Evolutionary conservation across 2,113 vertebrate species (phyloP), one percentile per base, ranked within the genome.

Genomic region (Podarcis cretensis): DNA sequence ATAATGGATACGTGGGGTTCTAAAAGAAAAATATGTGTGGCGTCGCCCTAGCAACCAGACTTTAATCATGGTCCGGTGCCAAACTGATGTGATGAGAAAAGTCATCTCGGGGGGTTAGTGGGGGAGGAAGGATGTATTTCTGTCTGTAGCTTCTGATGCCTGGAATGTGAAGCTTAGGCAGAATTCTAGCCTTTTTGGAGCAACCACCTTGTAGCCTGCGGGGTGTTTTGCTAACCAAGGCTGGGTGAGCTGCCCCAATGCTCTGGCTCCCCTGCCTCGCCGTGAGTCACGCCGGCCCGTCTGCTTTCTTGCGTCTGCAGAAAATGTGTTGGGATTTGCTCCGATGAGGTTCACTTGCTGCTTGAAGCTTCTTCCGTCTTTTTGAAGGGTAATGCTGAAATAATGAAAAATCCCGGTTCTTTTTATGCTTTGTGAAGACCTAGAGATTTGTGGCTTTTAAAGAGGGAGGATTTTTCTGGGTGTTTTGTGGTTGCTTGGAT

Each of bases 11-110:
- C 40, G 21, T 21, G 88, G 92, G 76, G 16, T 80, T 79, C 81
- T 63, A 69, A 78, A 69, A 84, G 87, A 83, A 90, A 81, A 66
- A 90, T 77, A 66, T 81, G 91, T 76, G 92, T 78, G 76, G 91
- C 54, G 65, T 71, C 85, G 90, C 76, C 93, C 92, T 95, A 66
- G 94, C 88, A 95, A 96, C 93, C 93, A 87, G 79, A 85, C 86
- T 87, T 90, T 0, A 20, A 68, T 91, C 74, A 90, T 88, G 91
- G 87, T 87, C 92, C 81, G 84, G 84, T 93, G 84, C 89, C 81
- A 89, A 86, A 93, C 86, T 85, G 93, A 90, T 92, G 75, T 94
- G 91, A 94, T 92, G 89, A 93, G 84, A 88, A 90, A 65, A 82
- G 90, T 89, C 88, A 91, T 93, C 88, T 87, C 90, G 84, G 91